Evolutionary conservation across 2,797 vertebrate species (phyloP), one percentile per base, ranked within the genome.

Genomic region (Labroides dimidiatus): DNA sequence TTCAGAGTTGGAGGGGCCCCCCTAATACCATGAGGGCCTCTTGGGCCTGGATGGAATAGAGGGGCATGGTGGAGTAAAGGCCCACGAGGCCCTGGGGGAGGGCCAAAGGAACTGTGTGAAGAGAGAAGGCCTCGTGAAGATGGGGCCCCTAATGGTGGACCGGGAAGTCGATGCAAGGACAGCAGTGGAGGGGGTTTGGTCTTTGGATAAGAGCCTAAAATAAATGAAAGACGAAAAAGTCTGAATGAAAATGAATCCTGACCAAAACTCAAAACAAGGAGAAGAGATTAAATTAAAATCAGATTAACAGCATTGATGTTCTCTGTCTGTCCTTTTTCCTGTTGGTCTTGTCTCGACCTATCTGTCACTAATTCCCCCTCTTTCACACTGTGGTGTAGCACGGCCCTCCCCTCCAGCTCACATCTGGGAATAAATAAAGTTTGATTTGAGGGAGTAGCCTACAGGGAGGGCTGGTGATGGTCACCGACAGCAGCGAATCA

Each of bases 101-200:
- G n/a, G 0, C 80, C 72, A 10, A 86, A 88, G 1, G 70, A 59
- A 23, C 67, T 73, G 21, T 85, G 89, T 13, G 73, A 57, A 4
- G 87, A 70, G 13, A 62, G 54, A 9, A 78, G 75, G 33, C 75
- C 79, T 2, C 84, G 83, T 10, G 44, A 13, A 7, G 54, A 0
- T 5, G 75, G 52, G 20, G 41, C 13, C 51, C 88, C 85, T 41
- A 91, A 77, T 4, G 90, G 67, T 0, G 87, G 84, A 55, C 81
- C 80, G 17, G 92, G 87, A 24, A 85, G 86, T 72, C 92, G 77
- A 20, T 90, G 84, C 86, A 94, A 61, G 20, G 89, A 92, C 45
- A 95, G 85, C 60, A 94, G 86, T 0, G 89, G 91, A 12, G 83
- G 89, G 0, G 93, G 92, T 75, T 94, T 94, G 51, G 81, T 82